Conservation (phyloP, 2,888 invertebrate genomes). For the Harpagoxenus sublaevis region DNA sequence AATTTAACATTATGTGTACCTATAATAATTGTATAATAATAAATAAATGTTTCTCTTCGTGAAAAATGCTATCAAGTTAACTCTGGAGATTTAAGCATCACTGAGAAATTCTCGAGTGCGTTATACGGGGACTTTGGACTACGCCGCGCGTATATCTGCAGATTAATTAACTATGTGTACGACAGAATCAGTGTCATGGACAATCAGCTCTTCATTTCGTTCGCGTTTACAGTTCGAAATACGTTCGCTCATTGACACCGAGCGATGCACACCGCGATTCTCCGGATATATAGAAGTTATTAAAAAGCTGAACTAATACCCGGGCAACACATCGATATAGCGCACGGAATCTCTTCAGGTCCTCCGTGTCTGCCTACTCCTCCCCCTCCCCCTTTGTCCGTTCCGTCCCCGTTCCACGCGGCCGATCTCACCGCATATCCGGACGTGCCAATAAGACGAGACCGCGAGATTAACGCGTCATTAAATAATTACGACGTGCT, state of each 20-base stretch:
- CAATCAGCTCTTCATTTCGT: background rate
- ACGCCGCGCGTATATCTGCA: conserved; percentile 3
- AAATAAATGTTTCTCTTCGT: background rate
- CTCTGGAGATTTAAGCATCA: background rate
- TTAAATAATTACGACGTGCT: conserved; percentile 57
- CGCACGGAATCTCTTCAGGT: conserved; percentile 6
- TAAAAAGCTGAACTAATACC: conserved; percentile 44
- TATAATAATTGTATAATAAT: background rate
- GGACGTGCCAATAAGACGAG: conserved; percentile 50
- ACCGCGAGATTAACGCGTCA: conserved; percentile 53
- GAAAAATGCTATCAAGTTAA: background rate
- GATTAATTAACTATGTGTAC: background rate
- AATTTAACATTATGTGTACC: too few species aligned
- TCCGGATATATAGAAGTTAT: conserved; percentile 26
- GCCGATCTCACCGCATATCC: conserved; percentile 17
- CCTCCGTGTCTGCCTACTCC: background rate
- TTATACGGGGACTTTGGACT: background rate
- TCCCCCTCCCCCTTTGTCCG: background rate
- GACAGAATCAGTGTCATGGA: background rate
- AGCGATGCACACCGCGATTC: background rate
- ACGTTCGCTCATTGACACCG: conserved; percentile 7
- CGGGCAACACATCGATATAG: conserved; percentile 29
- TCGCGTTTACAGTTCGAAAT: background rate
- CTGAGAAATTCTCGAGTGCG: background rate
- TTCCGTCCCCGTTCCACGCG: conserved; percentile 10